A percentile compares a stretch with the other conserved stretches of the same genome.
Conservation (phyloP, 2,797 vertebrate genomes). For the Characodon lateralis region DNA sequence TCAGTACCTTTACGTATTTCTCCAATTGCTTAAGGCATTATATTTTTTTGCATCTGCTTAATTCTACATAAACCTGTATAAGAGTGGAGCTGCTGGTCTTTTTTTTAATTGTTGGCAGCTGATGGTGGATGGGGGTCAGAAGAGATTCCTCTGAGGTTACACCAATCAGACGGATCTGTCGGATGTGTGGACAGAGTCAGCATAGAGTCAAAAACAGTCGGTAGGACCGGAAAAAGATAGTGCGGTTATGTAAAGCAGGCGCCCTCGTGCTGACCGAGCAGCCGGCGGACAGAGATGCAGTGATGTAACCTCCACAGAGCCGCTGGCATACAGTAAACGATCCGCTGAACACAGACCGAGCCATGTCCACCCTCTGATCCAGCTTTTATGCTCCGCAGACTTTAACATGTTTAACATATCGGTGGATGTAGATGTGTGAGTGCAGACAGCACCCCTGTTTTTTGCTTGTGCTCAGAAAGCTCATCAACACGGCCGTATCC, state of each 20-base stretch:
- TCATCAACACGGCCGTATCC: neutral
- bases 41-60: neutral
- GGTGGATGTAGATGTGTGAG: neutral
- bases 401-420: conserved; percentile 29
- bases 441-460: neutral
- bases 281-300: conserved; percentile 48
- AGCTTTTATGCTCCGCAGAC: conserved; percentile 22
- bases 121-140: conserved; percentile 47
- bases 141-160: conserved; percentile 36
- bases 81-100: neutral
- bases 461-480: neutral
- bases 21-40: conserved; percentile 15
- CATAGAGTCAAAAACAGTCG: conserved; percentile 23
- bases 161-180: conserved; percentile 32
- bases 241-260: conserved; percentile 69
- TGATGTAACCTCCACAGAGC: conserved; percentile 67
- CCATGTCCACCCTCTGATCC: conserved; percentile 26
- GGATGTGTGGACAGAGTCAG: conserved; percentile 31
- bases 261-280: conserved; percentile 63
- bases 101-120: conserved; percentile 23
- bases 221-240: conserved; percentile 23
- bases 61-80: conserved; percentile 6
- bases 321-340: conserved; percentile 47
- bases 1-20: conserved; percentile 9
- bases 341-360: conserved; percentile 5